These are phyloP conservation scores for Trichosurus vulpecula DNA, from an alignment of 2,797 vertebrate species.

Conservation along the genomic window DNA sequence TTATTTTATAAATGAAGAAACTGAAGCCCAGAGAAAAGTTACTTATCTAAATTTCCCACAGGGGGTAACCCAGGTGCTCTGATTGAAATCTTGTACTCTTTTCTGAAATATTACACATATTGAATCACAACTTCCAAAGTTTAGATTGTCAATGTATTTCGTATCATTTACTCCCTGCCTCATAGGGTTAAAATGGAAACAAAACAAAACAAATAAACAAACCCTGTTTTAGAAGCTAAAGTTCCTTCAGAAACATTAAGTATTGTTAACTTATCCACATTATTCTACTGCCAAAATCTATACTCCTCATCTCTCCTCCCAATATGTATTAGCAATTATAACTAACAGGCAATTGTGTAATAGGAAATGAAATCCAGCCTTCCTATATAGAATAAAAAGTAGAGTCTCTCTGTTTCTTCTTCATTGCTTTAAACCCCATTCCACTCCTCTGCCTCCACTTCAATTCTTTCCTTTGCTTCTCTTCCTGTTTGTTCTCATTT, in stretches of 20 bases:
- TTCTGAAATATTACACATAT: not conserved
- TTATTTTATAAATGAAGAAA: not conserved
- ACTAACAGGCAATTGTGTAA: not conserved
- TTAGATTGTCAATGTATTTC: not conserved
- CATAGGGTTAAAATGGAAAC: not conserved
- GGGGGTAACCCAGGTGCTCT: not conserved
- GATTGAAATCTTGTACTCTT: not conserved
- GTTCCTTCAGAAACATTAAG: not conserved
- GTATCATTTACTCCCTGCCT: not conserved
- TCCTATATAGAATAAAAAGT: not conserved
- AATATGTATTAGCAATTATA: not conserved
- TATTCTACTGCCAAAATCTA: not conserved
- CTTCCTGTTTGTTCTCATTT: not conserved
- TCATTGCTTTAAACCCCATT: not conserved
- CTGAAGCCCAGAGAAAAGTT: not conserved
- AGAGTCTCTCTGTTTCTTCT: not conserved
- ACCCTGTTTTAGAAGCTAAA: not conserved
- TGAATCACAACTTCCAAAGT: not conserved
- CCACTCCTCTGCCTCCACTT: not conserved
- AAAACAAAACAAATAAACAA: not conserved
- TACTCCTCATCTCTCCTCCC: not conserved
- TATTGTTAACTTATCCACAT: not conserved
- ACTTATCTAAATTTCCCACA: not conserved
- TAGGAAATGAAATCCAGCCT: not conserved
- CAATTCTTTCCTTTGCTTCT: not conserved